Base-by-base conservation (phyloP, 2,888 invertebrate genomes). In the Panopea generosa region DNA sequence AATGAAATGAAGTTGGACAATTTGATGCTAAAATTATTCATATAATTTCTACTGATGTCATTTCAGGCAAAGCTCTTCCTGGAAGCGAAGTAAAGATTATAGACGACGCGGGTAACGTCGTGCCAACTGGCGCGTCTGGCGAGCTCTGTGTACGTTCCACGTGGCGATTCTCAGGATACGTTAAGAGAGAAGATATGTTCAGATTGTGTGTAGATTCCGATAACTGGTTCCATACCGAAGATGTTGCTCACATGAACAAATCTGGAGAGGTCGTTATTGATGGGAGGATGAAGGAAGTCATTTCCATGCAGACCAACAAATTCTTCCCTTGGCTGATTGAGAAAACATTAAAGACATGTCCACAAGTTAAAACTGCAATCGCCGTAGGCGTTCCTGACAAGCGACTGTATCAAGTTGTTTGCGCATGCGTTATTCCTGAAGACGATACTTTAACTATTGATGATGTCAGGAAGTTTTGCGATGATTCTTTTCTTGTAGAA, bases 351-450 rank as follows among this genome's bases (percentile, higher is more conserved):
- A n/a, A n/a, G n/a, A n/a, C n/a, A n/a, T n/a, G n/a, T n/a, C 71
- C 67, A 6, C 70, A 73, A 3, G 71, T 56, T 7, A 49, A 57
- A 18, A 26, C 26, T 24, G 81, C 45, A 0, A 43, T 71, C 43
- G 81, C 77, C 9, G 71, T 77, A 6, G 81, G 81, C 16, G 77
- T 81, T n/a, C n/a, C n/a, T n/a, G n/a, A n/a, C n/a, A n/a, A n/a
- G n/a, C n/a, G n/a, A n/a, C n/a, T n/a, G n/a, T n/a, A n/a, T n/a
- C n/a, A n/a, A n/a, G n/a, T n/a, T n/a, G n/a, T n/a, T n/a, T n/a
- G n/a, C n/a, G n/a, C n/a, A n/a, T n/a, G n/a, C n/a, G n/a, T n/a
- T n/a, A n/a, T n/a, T n/a, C n/a, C n/a, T n/a, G n/a, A n/a, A 20
- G 65, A 53, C 38, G 56, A 26, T 16, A 27, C n/a, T 7, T 6